These are phyloP conservation scores for Dascyllus trimaculatus DNA, from an alignment of 2,113 vertebrate species.

Conservation along the genomic window DNA sequence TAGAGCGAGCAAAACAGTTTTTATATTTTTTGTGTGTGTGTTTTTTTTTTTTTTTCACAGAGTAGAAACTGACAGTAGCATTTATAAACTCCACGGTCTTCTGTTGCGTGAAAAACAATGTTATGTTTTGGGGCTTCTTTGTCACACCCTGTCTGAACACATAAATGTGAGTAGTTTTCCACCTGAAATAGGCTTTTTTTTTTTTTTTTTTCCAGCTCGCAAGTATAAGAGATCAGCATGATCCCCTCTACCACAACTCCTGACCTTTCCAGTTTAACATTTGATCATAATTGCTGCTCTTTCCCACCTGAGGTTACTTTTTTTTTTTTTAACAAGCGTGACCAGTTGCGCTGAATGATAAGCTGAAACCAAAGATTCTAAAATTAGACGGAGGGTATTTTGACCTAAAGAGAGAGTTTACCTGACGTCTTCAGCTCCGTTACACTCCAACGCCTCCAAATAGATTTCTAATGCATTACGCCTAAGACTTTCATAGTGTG, in stretches of 20 bases:
- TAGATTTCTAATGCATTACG: constrained; percentile 61
- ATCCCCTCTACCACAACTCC: neutral
- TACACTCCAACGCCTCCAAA: constrained; percentile 33
- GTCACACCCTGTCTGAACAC: constrained; percentile 23
- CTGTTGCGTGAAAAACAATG: neutral
- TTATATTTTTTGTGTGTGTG: neutral
- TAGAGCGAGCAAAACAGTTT: neutral
- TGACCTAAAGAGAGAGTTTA: constrained; percentile 30
- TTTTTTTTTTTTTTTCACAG: neutral
- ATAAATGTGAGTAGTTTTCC: constrained; percentile 19
- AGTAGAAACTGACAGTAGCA: constrained; percentile 31
- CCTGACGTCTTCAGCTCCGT: constrained; percentile 18
- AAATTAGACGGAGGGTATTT: constrained; percentile 16
- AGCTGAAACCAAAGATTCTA: neutral
- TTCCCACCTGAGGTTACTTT: neutral
- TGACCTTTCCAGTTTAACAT: constrained; percentile 3
- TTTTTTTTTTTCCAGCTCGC: neutral
- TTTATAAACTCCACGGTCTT: constrained; percentile 28
- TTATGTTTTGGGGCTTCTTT: constrained; percentile 8
- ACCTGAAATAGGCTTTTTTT: neutral
- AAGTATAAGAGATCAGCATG: neutral
- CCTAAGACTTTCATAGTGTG: constrained; percentile 28
- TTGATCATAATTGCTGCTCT: neutral
- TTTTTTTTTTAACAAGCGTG: constrained; percentile 2
- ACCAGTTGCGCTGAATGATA: neutral